phyloP scores from a whole-genome alignment of 2,888 invertebrate genomes.

The Lottia scabra region DNA sequence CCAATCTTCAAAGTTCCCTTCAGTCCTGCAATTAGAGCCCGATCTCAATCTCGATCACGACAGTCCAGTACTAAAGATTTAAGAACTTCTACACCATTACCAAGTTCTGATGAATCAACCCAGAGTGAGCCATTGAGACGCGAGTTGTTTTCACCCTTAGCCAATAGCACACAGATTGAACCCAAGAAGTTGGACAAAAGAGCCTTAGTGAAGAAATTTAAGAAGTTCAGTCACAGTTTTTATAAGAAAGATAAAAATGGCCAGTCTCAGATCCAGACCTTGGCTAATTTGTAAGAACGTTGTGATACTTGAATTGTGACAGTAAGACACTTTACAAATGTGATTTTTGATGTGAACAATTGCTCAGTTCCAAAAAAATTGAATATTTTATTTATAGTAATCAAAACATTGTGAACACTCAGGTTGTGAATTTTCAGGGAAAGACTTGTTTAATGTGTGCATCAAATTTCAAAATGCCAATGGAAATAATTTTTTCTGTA shows the following conservation, averaged over 20 bases:
- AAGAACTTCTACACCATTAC: slow-evolving; percentile 42
- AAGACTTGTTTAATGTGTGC: too few species aligned
- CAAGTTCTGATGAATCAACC: slow-evolving; percentile 27
- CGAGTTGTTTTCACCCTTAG: slow-evolving; percentile 42
- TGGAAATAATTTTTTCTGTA: too few species aligned
- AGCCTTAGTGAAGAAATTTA: slow-evolving; percentile 55
- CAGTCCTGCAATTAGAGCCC: slow-evolving; percentile 22
- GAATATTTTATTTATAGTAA: too few species aligned
- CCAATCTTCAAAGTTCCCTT: slow-evolving; percentile 28
- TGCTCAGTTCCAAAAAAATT: too few species aligned
- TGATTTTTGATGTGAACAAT: too few species aligned
- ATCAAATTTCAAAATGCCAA: too few species aligned
- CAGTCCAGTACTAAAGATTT: slow-evolving; percentile 32
- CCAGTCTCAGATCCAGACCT: slow-evolving; percentile 48
- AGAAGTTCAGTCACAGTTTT: slow-evolving; percentile 55
- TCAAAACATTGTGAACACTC: too few species aligned
- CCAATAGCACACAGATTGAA: slow-evolving; percentile 32
- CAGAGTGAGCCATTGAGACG: slow-evolving; percentile 42
- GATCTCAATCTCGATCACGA: neutral
- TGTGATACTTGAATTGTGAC: too few species aligned
- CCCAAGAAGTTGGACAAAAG: slow-evolving; percentile 55
- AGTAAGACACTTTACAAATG: too few species aligned
- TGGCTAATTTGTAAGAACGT: slow-evolving; percentile 48
- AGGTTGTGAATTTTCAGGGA: too few species aligned
- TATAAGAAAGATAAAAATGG: slow-evolving; percentile 46